Base-by-base conservation (phyloP, 2,113 vertebrate species). In the Argyrosomus japonicus region DNA sequence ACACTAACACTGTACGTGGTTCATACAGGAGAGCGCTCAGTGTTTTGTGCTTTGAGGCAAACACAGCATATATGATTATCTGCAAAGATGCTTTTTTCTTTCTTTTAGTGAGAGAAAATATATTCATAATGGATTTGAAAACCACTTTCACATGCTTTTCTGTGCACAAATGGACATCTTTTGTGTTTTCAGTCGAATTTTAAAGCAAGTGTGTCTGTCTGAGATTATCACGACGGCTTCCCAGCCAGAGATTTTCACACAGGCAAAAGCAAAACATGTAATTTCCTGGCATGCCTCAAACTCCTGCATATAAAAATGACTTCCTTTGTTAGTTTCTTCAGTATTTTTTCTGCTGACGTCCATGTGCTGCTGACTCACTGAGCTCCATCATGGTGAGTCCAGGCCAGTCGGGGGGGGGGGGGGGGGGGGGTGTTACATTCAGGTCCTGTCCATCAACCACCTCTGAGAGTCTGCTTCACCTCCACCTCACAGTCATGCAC, bases 321-420 rank as follows among this genome's bases (percentile, higher is more conserved):
- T 82, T 58, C 11, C 53, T 75, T 74, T 65, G 60, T 27, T 80
- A 2, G 54, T 40, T 62, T 50, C 4, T 48, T 5, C 2, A 15
- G 7, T 19, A 43, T 75, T 74, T 76, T 40, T 78, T 18, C 51
- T 71, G 50, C 56, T 68, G n/a, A 23, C 12, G 36, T 61, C 50
- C 63, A 27, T 83, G 48, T 80, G 60, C 76, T 73, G 74, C 75
- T 81, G 81, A 83, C 32, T 81, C 78, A 81, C 13, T 67, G 68
- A 68, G 27, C 62, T 40, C n/a, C n/a, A 45, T 83, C 43, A 64
- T 57, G 25, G 54, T 67, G 63, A 36, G 73, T 64, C 15, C 43
- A 40, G 50, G 45, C 8, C 50, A 64, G 47, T 25, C 9, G 4
- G 2, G 43, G 14, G 29, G 27, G 36, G 61, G 36, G 1, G 68